Evolutionary conservation across 2,797 vertebrate genomes (phyloP).

Genomic region (Galago senegalensis): DNA sequence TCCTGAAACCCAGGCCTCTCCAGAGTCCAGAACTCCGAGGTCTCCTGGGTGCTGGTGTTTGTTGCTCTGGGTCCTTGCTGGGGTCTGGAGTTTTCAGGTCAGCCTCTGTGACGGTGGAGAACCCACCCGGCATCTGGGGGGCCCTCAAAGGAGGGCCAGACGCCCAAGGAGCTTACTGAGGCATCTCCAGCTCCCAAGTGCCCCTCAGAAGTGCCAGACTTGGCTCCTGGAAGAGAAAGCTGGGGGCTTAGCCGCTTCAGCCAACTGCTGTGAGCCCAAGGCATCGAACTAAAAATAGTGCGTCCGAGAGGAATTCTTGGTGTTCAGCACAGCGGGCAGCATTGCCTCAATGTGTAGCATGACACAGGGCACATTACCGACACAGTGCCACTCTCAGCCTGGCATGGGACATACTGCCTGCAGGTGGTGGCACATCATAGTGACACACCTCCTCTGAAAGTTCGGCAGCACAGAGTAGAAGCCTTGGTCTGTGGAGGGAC

Average conservation of each 20-base stretch:
- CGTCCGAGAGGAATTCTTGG: neutral
- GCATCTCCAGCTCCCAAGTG: accelerated
- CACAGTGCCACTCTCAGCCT: accelerated
- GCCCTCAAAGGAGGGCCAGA: accelerated
- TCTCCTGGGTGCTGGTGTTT: neutral
- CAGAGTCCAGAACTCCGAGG: neutral
- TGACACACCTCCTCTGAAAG: neutral
- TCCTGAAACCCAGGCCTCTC: neutral
- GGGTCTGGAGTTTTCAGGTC: neutral
- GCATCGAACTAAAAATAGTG: accelerated
- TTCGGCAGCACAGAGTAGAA: accelerated
- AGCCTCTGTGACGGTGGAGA: neutral
- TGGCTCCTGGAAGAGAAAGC: neutral
- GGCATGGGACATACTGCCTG: neutral
- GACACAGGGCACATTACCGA: accelerated
- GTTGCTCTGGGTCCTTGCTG: neutral
- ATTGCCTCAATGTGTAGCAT: accelerated
- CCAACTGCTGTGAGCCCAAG: neutral
- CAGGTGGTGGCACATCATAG: accelerated
- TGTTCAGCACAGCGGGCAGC: accelerated
- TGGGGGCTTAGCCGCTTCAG: neutral
- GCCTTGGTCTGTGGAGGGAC: neutral
- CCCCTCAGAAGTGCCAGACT: neutral
- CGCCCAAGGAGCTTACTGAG: accelerated
- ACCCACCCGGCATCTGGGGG: accelerated